Evolutionary conservation across 2,113 vertebrate genomes (phyloP).

Genomic region (Pipra filicauda): DNA sequence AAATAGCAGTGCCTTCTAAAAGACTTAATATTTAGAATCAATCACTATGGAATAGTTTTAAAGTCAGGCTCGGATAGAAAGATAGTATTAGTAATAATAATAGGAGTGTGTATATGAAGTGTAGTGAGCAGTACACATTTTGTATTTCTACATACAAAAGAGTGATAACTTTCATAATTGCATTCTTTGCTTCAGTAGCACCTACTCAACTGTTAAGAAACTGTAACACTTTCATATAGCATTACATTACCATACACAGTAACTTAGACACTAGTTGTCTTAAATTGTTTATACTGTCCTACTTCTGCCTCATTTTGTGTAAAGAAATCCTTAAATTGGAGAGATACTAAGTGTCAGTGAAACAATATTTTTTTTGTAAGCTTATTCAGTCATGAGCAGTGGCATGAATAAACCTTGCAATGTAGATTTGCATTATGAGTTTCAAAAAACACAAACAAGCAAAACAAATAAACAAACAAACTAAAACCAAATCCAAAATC

Average conservation of each 20-base stretch:
- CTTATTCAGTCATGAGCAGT: neutral
- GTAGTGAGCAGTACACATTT: neutral
- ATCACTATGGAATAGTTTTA: neutral
- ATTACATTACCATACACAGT: neutral
- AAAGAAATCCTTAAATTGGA: neutral
- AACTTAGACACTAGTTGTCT: neutral
- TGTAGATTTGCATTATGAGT: neutral
- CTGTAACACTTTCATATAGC: neutral
- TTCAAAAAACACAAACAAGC: neutral
- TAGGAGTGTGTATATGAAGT: neutral
- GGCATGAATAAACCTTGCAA: neutral
- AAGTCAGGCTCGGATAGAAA: conserved; percentile 1
- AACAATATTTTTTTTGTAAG: neutral
- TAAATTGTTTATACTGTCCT: neutral
- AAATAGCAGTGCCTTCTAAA: neutral
- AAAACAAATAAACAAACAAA: neutral
- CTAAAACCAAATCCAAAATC: neutral
- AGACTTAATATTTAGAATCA: neutral
- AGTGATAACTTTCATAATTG: neutral
- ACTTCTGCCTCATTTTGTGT: neutral
- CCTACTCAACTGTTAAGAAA: neutral
- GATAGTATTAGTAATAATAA: neutral
- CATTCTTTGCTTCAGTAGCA: neutral
- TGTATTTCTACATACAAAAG: neutral
- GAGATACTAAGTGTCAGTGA: neutral